phyloP scores from a whole-genome alignment of 2,888 invertebrate genomes.

The Drosophila mimetica region DNA sequence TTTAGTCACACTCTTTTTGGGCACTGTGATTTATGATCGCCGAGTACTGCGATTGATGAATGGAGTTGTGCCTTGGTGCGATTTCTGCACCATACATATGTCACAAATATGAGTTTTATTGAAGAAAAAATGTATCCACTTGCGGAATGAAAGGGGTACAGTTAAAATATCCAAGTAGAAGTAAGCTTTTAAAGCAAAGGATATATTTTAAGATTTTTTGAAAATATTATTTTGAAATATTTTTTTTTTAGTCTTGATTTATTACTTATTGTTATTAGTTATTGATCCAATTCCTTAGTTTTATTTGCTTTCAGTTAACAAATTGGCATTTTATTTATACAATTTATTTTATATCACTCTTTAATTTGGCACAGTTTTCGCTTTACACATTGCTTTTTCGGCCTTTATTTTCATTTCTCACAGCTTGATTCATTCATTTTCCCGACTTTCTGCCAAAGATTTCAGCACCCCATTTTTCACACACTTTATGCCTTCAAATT shows the following conservation, averaged over 20 bases:
- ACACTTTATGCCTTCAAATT: constrained; percentile 6
- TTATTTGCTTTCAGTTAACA: neutral
- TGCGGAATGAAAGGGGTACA: neutral
- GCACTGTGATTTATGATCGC: constrained; percentile 33
- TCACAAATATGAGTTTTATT: constrained; percentile 35
- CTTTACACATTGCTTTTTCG: neutral
- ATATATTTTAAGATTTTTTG: too few species aligned
- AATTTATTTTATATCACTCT: neutral
- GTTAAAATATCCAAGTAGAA: neutral
- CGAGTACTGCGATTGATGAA: constrained; percentile 37
- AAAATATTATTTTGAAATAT: neutral
- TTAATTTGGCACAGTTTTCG: constrained; percentile 13
- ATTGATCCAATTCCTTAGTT: neutral
- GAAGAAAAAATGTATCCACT: constrained; percentile 10
- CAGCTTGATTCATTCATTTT: constrained; percentile 16
- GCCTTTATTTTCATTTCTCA: constrained; percentile 9
- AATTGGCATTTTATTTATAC: constrained; percentile 1
- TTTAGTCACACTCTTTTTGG: constrained; percentile 41
- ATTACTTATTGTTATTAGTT: too few species aligned
- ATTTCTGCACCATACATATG: constrained; percentile 20
- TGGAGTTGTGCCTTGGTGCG: constrained; percentile 33
- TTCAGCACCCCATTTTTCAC: constrained; percentile 23
- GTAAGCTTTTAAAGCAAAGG: neutral
- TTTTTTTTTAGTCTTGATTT: neutral
- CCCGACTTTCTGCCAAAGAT: constrained; percentile 8